These are phyloP conservation scores for Eugnorisma glareosa DNA, from an alignment of 2,888 invertebrate species.

Conservation along the genomic window DNA sequence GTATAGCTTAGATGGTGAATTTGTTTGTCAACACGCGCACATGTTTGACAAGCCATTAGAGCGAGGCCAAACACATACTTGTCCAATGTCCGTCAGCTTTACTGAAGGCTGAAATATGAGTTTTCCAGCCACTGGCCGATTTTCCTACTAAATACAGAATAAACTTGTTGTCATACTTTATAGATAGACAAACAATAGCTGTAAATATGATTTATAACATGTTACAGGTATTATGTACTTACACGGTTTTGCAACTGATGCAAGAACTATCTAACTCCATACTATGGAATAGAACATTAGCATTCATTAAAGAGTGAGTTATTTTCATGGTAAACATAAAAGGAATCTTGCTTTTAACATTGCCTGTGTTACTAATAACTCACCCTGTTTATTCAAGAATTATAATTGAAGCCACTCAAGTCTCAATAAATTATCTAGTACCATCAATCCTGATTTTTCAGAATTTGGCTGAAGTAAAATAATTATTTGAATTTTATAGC, in stretches of 20 bases:
- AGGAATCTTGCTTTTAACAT: not conserved
- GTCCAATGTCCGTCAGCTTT: conserved; percentile 48
- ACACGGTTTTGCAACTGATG: conserved; percentile 21
- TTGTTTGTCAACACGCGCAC: conserved; percentile 79
- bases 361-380: not conserved
- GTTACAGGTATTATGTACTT: conserved; percentile 10
- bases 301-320: conserved; percentile 10
- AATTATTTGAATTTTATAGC: not conserved
- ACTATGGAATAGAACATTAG: not conserved
- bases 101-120: conserved; percentile 63
- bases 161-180: conserved; percentile 47
- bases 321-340: not conserved
- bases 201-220: conserved; percentile 40
- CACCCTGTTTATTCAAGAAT: not conserved
- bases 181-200: conserved; percentile 34
- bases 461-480: not conserved
- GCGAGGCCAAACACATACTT: conserved; percentile 73
- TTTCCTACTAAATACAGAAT: conserved; percentile 50
- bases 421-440: not conserved
- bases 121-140: conserved; percentile 54
- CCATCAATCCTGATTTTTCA: not conserved
- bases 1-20: conserved; percentile 70
- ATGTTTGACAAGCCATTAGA: conserved; percentile 87
- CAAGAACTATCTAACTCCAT: not conserved
- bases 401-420: no score